phyloP scores from a whole-genome alignment of 2,113 vertebrate genomes.

The Clarias gariepinus region DNA sequence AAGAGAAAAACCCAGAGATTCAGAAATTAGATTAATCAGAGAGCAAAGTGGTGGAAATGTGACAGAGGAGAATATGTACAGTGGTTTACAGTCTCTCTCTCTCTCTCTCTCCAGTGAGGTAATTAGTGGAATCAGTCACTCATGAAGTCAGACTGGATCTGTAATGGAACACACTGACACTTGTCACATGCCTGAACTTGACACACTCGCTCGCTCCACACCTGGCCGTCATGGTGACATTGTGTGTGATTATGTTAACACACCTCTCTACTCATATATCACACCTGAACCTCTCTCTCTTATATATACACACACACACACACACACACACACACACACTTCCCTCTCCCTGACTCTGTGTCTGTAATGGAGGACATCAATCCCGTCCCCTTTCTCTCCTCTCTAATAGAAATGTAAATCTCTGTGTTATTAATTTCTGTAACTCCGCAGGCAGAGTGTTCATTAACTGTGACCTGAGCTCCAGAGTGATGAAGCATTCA shows the following conservation, averaged over 20 bases:
- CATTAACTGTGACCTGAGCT: constrained; percentile 20
- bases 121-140: constrained; percentile 22
- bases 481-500: constrained; percentile 6
- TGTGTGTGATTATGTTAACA: constrained; percentile 25
- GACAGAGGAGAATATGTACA: not conserved
- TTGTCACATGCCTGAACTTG: not conserved
- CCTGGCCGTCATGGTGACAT: not conserved
- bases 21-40: not conserved
- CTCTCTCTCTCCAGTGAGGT: constrained; percentile 5
- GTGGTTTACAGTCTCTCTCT: not conserved
- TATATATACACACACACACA: not conserved
- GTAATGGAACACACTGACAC: constrained; percentile 20
- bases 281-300: constrained; percentile 10
- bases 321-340: not conserved
- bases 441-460: not conserved
- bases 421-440: constrained; percentile 26
- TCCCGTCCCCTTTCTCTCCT: not conserved
- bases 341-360: not conserved
- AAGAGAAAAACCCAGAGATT: not conserved
- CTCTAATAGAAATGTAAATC: constrained; percentile 29
- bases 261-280: constrained; percentile 21
- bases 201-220: not conserved
- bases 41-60: not conserved
- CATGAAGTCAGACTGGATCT: constrained; percentile 10
- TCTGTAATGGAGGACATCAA: constrained; percentile 17